A percentile compares a stretch with the other conserved stretches of the same genome.
These are phyloP conservation scores for Rhynchophorus ferrugineus DNA, from an alignment of 1,140 invertebrate species.

Conservation along the genomic window DNA sequence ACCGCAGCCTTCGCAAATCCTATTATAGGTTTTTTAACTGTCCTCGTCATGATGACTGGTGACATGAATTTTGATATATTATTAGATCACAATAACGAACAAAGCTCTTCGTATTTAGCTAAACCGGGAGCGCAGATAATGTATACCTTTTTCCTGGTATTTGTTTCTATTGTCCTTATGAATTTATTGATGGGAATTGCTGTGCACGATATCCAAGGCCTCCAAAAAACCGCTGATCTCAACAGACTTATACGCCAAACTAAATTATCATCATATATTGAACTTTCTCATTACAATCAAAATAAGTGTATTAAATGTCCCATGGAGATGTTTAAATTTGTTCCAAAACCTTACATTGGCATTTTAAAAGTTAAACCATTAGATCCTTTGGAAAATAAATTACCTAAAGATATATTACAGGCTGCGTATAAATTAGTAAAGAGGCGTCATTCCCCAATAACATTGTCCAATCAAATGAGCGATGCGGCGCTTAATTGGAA, in stretches of 20 bases:
- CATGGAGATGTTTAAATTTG: constrained; percentile 11
- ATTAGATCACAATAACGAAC: constrained; percentile 11
- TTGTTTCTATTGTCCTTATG: constrained; percentile 21
- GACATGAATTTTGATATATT: constrained; percentile 61
- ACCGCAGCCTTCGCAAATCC: constrained; percentile 69
- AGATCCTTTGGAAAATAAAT: constrained; percentile 12
- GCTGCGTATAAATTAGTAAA: constrained; percentile 15
- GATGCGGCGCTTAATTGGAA: constrained; percentile 7
- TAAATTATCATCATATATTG: constrained; percentile 22
- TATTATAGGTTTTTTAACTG: constrained; percentile 69
- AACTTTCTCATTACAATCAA: constrained; percentile 13
- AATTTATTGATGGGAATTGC: constrained; percentile 24
- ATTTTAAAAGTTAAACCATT: constrained; percentile 20
- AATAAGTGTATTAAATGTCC: constrained; percentile 5
- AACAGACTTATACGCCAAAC: constrained; percentile 19
- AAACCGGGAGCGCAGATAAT: constrained; percentile 8
- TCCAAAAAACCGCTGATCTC: constrained; percentile 22
- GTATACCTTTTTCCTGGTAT: constrained; percentile 18
- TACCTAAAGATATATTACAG: constrained; percentile 13
- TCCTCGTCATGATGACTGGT: constrained; percentile 83
- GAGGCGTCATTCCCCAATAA: neutral
- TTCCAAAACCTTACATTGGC: constrained; percentile 14
- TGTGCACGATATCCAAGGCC: constrained; percentile 22
- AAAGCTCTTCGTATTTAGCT: constrained; percentile 8
- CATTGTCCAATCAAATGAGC: neutral